Evolutionary conservation across 2,888 invertebrate species (phyloP).

Genomic region (Xylota sylvarum): DNA sequence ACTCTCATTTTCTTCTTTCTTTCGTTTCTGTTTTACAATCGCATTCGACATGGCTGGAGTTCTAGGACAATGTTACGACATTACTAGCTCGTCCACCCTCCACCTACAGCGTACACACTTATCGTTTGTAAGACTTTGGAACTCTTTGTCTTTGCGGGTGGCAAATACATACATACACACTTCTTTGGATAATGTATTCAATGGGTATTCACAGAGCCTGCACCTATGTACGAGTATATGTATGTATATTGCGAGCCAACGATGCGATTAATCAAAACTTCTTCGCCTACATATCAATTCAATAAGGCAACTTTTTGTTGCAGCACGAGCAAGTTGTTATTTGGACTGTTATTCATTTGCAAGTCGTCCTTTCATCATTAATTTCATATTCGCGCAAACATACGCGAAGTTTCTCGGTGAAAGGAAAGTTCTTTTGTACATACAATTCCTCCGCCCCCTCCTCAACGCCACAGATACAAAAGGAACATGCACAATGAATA

Average conservation of each 20-base stretch:
- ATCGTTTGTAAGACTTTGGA: slow-evolving; percentile 3
- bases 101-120: background rate
- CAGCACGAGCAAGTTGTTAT: background rate
- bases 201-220: slow-evolving; percentile 11
- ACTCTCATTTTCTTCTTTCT: slow-evolving; percentile 49
- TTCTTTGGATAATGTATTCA: slow-evolving; percentile 28
- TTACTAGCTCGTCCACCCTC: slow-evolving; percentile 15
- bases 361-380: slow-evolving; percentile 56
- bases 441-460: slow-evolving; percentile 16
- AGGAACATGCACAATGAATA: slow-evolving; percentile 41
- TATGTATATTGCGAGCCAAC: slow-evolving; percentile 22
- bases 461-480: slow-evolving; percentile 17
- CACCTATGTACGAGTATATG: slow-evolving; percentile 1
- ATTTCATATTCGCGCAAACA: slow-evolving; percentile 54
- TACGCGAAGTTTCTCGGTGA: slow-evolving; percentile 33
- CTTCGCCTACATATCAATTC: slow-evolving; percentile 21
- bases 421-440: slow-evolving; percentile 51
- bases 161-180: slow-evolving; percentile 12
- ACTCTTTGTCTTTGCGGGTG: slow-evolving; percentile 23
- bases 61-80: slow-evolving; percentile 60
- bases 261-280: slow-evolving; percentile 55
- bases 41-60: slow-evolving; percentile 60
- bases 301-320: slow-evolving; percentile 29
- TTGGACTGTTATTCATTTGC: slow-evolving; percentile 32
- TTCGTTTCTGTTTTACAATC: slow-evolving; percentile 46